Evolutionary conservation across 2,797 vertebrate genomes (phyloP), one percentile per base, ranked within the genome.

Genomic region (Macroramphosus scolopax): DNA sequence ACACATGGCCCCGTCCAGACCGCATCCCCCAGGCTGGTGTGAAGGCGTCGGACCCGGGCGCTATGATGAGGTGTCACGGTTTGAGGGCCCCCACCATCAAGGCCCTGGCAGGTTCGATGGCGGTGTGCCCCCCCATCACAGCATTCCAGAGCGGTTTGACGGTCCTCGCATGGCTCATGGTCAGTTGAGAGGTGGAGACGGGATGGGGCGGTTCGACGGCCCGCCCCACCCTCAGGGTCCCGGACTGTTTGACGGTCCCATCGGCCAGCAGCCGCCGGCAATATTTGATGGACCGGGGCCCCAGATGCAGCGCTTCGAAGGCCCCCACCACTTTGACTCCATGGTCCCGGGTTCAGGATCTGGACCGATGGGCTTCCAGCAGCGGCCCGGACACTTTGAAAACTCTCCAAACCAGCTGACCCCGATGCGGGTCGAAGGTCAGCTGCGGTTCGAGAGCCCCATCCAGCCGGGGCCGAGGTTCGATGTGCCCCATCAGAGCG

Each of bases 141-240:
- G 83, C 38, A 57, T 82, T 17, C 57, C 72, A 3, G 92, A 92
- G 50, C 87, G 92, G 63, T 92, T 92, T 65, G 93, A 93, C 0
- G 86, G 86, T 24, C 20, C 20, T 22, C 82, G 85, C 53, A 80
- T 92, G 46, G 2, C 72, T 28, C 80, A 80, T 42, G 92, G 86
- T 40, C 88, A 80, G 11, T 74, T 90, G 51, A 88, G 91, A 59
- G 90, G 87, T 47, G 88, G 86, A 13, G 91, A 92, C 2, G 42
- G 56, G 1, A 63, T 88, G 34, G 89, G 90, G 41, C 87, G 92
- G 57, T 95, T 95, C 63, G 92, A 95, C 10, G 83, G 83, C 0
- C 66, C 75, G 0, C 51, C 68, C 5, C 89, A 87, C 30, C 72
- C 88, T 51, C 86, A 89, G 65, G 90, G 84, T 50, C 84, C 88